Percentiles rank a stretch among this genome's conserved stretches.
phyloP scores from a whole-genome alignment of 2,797 vertebrate genomes.

The Pantherophis vulpinus region DNA sequence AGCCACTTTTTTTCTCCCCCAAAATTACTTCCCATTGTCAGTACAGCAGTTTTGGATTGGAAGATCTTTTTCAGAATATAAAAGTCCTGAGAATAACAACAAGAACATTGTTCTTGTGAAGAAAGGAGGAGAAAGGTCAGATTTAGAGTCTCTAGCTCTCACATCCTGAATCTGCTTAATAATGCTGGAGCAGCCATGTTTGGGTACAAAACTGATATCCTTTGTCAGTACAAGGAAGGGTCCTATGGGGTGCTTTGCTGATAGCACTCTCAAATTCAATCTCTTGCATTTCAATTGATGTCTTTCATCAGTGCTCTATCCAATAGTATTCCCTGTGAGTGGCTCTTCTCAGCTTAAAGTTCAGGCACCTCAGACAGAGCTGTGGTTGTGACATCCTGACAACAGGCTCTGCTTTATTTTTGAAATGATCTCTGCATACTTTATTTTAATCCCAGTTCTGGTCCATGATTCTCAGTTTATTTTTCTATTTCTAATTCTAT shows the following conservation, averaged over 20 bases:
- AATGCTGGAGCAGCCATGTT: fast-evolving
- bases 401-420: conserved; percentile 7
- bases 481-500: background rate
- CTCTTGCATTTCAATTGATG: background rate
- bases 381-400: background rate
- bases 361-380: conserved; percentile 12
- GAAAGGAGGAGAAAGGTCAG: background rate
- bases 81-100: background rate
- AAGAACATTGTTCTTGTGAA: background rate
- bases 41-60: background rate
- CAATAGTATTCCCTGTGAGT: background rate
- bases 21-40: background rate
- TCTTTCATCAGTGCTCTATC: background rate
- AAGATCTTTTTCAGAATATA: background rate
- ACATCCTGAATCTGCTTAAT: background rate
- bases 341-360: conserved; percentile 10
- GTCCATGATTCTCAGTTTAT: background rate
- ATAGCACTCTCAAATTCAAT: background rate
- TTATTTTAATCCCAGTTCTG: conserved; percentile 8
- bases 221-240: background rate
- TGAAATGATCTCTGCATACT: background rate
- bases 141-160: background rate
- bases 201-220: background rate
- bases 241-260: background rate
- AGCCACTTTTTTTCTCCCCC: background rate